Conservation (phyloP, 2,797 vertebrate genomes). For the Mormyrus hasselquistii region DNA sequence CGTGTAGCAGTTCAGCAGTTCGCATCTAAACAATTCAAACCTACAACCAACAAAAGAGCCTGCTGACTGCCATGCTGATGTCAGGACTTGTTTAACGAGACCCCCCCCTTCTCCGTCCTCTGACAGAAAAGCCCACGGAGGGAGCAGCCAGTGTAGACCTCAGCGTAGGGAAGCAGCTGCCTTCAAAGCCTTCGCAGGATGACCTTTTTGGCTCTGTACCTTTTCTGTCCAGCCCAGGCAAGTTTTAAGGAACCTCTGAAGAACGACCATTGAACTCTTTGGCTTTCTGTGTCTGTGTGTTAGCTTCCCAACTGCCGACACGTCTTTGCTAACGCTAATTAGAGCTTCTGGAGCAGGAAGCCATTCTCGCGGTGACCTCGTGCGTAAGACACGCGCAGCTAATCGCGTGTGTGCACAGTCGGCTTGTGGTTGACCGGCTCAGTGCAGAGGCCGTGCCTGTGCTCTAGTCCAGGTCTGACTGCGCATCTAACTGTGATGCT, state of each 20-base stretch:
- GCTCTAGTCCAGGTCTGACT: neutral
- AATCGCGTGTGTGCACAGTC: neutral
- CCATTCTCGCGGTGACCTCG: neutral
- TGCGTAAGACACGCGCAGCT: neutral
- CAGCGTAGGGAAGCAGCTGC: conserved; percentile 57
- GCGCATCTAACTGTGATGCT: neutral
- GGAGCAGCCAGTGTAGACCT: conserved; percentile 66
- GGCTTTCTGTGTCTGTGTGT: neutral
- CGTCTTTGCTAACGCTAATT: neutral
- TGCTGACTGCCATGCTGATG: neutral
- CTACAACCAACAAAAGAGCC: neutral
- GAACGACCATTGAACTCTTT: neutral
- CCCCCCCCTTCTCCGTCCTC: conserved; percentile 27
- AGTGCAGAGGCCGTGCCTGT: neutral
- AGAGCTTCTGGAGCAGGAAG: neutral
- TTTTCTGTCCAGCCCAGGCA: conserved; percentile 93
- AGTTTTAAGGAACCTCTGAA: conserved; percentile 71
- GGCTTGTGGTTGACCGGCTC: neutral
- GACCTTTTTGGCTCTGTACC: conserved; percentile 93
- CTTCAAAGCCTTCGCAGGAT: conserved; percentile 68
- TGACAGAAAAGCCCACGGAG: conserved; percentile 80
- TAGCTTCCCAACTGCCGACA: conserved; percentile 17
- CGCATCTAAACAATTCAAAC: neutral
- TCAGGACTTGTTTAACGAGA: neutral
- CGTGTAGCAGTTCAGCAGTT: neutral